Evolutionary conservation across 1,140 invertebrate genomes (phyloP), one percentile per base, ranked within the genome.

Genomic region (Calliopsis andreniformis): DNA sequence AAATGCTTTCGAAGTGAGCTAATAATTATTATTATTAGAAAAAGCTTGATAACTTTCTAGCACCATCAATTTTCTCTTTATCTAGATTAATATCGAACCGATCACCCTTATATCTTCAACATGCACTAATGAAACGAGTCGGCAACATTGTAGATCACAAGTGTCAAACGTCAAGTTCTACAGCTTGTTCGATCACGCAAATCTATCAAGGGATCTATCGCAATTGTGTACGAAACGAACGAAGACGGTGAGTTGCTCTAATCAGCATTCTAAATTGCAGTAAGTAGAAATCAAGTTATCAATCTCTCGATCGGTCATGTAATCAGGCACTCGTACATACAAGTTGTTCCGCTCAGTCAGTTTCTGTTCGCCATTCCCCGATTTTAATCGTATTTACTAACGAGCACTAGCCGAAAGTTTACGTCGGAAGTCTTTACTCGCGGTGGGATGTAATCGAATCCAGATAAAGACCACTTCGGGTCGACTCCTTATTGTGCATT

Each of bases 401-500:
- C 4, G 30, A 76, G 59, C 39, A 32, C 16, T 18, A 25, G 45
- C 14, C 39, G 30, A 47, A 62, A 43, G 68, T 63, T 72, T 72
- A 55, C 23, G 12, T 61, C 51, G 23, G 23, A 43, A 47, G 14
- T 30, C 30, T 68, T 67, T 62, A 55, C 62, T 47, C 45, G 71
- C 42, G 64, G 16, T 20, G 42, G 39, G 30, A 8, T 23, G 35
- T 25, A 55, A 77, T 82, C 62, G 30, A 63, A 53, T 18, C 28
- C 12, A 78, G 75, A 80, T 83, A 81, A 69, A 32, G 59, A 62
- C 55, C 62, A 45, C 43, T 49, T 43, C 23, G 59, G 66, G 68
- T 84, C 61, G 49, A 10, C 45, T 47, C 16, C 25, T 63, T 84
- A 80, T 83, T 83, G 79, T 79, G 56, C 63, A 83, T 84, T 84